Percentiles rank a stretch among this genome's conserved stretches.
phyloP scores from a whole-genome alignment of 2,797 vertebrate species.

The Urosaurus nigricauda region DNA sequence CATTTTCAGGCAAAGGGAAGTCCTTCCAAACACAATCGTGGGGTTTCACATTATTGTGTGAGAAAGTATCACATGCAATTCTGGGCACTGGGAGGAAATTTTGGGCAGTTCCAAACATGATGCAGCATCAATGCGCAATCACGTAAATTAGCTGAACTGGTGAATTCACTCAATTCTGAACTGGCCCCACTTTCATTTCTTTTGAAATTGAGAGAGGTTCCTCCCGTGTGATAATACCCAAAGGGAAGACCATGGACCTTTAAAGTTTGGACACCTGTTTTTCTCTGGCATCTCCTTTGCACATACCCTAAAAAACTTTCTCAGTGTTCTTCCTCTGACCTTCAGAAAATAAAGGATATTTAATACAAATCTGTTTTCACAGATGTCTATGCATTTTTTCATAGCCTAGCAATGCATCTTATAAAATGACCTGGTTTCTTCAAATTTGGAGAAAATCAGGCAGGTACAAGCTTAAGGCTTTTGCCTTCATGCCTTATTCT shows the following conservation, averaged over 20 bases:
- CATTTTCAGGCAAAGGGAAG: too few relatives aligned
- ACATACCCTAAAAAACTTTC: background rate
- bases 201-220: too few relatives aligned
- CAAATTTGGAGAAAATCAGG: background rate
- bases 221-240: background rate
- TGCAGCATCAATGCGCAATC: too few relatives aligned
- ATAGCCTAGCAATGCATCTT: background rate
- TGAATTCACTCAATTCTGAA: too few relatives aligned
- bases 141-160: too few relatives aligned
- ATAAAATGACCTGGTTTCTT: background rate
- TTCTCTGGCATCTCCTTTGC: background rate
- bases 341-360: background rate
- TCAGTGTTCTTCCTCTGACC: background rate
- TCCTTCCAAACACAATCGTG: too few relatives aligned
- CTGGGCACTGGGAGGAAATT: too few relatives aligned
- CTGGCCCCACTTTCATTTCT: too few relatives aligned
- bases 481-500: conserved; percentile 1
- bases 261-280: background rate
- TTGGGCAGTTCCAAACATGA: too few relatives aligned
- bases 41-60: too few relatives aligned
- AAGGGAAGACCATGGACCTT: background rate
- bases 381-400: background rate
- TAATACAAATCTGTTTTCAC: background rate
- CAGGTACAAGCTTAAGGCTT: background rate
- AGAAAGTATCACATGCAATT: too few relatives aligned